phyloP scores from a whole-genome alignment of 1,140 invertebrate genomes.

The Leptinotarsa texana region DNA sequence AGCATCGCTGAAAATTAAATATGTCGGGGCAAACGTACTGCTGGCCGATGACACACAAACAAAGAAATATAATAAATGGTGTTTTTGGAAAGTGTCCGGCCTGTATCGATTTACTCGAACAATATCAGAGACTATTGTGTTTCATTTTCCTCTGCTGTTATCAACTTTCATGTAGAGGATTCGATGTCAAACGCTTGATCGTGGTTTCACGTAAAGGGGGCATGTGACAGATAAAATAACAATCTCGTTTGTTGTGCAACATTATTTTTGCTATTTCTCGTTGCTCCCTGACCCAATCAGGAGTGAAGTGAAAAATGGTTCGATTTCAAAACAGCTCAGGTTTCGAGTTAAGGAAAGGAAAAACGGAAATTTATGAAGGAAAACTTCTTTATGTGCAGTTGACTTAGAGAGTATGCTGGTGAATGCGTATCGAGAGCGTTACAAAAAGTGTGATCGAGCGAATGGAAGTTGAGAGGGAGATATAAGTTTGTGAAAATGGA shows the following conservation, averaged over 20 bases:
- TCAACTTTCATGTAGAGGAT: background rate
- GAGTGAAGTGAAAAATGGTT: too few relatives aligned
- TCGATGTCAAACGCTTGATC: background rate
- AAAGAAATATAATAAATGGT: slow-evolving; percentile 21
- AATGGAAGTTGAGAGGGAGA: too few relatives aligned
- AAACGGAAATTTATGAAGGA: too few relatives aligned
- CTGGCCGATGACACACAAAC: slow-evolving; percentile 18
- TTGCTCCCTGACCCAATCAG: too few relatives aligned
- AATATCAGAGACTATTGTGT: slow-evolving; percentile 5
- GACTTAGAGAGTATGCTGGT: too few relatives aligned
- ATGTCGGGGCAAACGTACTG: slow-evolving; percentile 28
- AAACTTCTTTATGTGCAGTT: too few relatives aligned
- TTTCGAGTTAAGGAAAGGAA: too few relatives aligned
- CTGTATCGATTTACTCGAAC: background rate
- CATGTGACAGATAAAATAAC: slow-evolving; percentile 4
- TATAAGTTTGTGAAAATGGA: too few relatives aligned
- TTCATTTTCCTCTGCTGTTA: background rate
- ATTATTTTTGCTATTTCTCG: background rate
- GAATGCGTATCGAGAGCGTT: too few relatives aligned
- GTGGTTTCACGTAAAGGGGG: background rate
- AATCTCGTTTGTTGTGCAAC: background rate
- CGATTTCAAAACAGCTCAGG: too few relatives aligned
- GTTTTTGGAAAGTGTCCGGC: slow-evolving; percentile 2
- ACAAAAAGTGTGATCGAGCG: too few relatives aligned
- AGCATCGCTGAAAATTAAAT: slow-evolving; percentile 28